Evolutionary conservation across 2,113 vertebrate species (phyloP).

Genomic region (Lepisosteus oculatus): DNA sequence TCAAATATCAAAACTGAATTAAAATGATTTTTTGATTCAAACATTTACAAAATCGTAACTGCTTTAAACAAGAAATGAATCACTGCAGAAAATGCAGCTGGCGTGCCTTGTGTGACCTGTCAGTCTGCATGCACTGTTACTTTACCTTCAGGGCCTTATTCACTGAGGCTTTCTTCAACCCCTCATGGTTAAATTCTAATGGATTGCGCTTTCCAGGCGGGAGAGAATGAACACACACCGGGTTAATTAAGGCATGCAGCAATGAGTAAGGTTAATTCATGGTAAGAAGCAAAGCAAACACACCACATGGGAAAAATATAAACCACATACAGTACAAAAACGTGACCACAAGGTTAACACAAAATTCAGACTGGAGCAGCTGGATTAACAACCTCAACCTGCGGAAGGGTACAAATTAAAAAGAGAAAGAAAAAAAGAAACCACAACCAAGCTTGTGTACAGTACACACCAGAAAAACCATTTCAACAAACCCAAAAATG

Average conservation of each 20-base stretch:
- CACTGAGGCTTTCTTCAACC: conserved; percentile 87
- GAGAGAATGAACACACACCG: conserved; percentile 78
- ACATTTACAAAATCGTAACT: no score
- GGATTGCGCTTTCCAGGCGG: conserved; percentile 89
- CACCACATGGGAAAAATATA: conserved; percentile 13
- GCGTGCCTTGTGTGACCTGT: conserved; percentile 24
- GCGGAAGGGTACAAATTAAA: neutral
- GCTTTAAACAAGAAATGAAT: neutral
- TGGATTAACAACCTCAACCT: no score
- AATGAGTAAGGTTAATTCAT: conserved; percentile 64
- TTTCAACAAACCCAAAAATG: neutral
- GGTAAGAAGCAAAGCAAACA: conserved; percentile 52
- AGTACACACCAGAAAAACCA: neutral
- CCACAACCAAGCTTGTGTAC: neutral
- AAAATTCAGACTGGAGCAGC: neutral
- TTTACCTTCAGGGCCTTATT: conserved; percentile 94
- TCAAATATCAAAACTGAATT: no score
- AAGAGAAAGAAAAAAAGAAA: conserved; percentile 1
- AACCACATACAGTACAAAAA: conserved; percentile 20
- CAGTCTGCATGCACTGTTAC: conserved; percentile 48
- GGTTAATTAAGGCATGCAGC: conserved; percentile 63
- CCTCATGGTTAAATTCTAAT: conserved; percentile 88
- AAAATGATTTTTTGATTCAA: no score
- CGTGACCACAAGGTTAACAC: conserved; percentile 14
- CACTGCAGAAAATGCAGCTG: neutral